Conservation (phyloP, 2,797 vertebrate species). For the Heteromormyrus szaboi region DNA sequence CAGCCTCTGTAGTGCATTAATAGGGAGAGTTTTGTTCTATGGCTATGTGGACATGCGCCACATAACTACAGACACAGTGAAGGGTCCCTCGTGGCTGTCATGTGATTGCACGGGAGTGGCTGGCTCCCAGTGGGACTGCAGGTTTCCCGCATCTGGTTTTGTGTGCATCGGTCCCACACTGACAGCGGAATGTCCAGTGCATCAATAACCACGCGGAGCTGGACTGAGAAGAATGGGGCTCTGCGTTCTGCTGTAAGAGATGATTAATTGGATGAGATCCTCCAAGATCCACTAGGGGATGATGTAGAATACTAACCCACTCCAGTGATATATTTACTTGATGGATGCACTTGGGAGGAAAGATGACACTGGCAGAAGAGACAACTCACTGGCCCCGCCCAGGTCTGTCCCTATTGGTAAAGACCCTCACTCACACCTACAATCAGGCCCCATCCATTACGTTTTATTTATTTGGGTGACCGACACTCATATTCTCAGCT, state of each 20-base stretch:
- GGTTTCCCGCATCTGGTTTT: conserved; percentile 35
- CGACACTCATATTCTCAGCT: neutral
- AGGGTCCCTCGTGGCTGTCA: neutral
- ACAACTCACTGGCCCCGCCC: neutral
- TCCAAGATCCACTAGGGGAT: conserved; percentile 25
- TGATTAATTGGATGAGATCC: conserved; percentile 23
- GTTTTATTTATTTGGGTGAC: neutral
- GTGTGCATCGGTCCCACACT: conserved; percentile 14
- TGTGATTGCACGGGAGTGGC: neutral
- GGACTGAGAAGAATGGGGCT: conserved; percentile 28
- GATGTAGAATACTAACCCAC: conserved; percentile 33
- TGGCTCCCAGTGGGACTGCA: conserved; percentile 45
- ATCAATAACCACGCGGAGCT: conserved; percentile 45
- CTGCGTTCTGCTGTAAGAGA: conserved; percentile 19
- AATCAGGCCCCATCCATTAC: neutral
- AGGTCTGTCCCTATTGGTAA: neutral
- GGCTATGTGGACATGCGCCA: neutral
- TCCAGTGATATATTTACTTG: conserved; percentile 34
- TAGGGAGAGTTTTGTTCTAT: neutral
- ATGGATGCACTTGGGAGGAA: conserved; percentile 25
- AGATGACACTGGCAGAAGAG: conserved; percentile 27
- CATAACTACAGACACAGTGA: neutral
- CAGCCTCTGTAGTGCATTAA: neutral
- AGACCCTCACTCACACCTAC: neutral
- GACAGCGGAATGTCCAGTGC: conserved; percentile 28